Evolutionary conservation across 2,888 invertebrate species (phyloP), one percentile per base, ranked within the genome.

Genomic region (Meteorus cinctellus): DNA sequence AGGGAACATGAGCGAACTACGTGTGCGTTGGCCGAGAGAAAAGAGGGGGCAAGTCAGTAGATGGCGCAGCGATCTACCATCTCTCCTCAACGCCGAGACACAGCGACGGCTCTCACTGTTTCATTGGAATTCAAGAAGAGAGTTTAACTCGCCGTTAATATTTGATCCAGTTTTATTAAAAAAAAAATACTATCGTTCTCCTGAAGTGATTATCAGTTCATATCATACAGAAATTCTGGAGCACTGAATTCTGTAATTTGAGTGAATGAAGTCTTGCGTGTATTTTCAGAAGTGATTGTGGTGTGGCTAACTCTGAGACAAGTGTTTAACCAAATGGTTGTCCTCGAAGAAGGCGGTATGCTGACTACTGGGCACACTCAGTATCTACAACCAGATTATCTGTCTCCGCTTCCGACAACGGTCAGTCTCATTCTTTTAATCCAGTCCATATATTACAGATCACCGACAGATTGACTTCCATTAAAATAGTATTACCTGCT

Each of bases 361-460:
- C 94, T 96, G 92, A 94, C 96, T 88, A 94, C 95, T 85, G 95
- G 95, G 90, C 96, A 95, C 86, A 97, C 97, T 91, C 98, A 98
- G 92, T 98, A 98, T 91, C 92, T 98, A 84, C 96, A 97, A 90
- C 98, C 98, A 91, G 98, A 98, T 93, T 98, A 98, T 92, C 92
- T 98, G 87, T 95, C 97, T 84, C 98, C 98, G 84, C 93, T 98
- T 90, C 96, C 97, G 81, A 96, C 97, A 80, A 95, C 97, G 94
- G 98, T 98, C 93, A 95, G 97, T 94, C 90, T 87, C 8, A 6
- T 24, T 51, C 27, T 29, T 65, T 60, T 27, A 3, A 1, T 24
- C 1, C 24, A 24, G 24, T 24, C 24, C 24, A 34, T 34, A 34
- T 8, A 34, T 34, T 6, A 34, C 8, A 34, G 34, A 6, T 34